Evolutionary conservation across 1,140 invertebrate genomes (phyloP), one percentile per base, ranked within the genome.

Genomic region (Meteorus sp.): DNA sequence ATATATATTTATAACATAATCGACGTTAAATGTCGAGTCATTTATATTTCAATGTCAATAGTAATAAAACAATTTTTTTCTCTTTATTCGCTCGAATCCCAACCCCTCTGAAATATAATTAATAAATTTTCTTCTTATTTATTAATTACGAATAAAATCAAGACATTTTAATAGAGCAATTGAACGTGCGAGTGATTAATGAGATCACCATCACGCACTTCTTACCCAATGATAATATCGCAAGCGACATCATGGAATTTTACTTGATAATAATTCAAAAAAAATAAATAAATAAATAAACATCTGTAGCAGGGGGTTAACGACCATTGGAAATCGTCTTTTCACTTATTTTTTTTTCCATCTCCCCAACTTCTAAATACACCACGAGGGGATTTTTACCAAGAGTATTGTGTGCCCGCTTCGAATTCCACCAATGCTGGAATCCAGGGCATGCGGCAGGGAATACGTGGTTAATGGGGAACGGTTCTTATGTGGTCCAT

Each of bases 391-490:
- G 45, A 13, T 48, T 31, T 2, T 48, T 17, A 9, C 17, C 13
- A 19, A 11, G 50, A 19, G 50, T 37, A 37, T 52, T 37, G 50
- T 11, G 3, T 29, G 25, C 25, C 25, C 50, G 22, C 17, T 15
- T 35, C 37, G 33, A 47, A 56, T 56, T 56, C 54, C 44, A 19
- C 2, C 29, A 27, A 29, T 35, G 7, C 17, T 4, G 43, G 54
- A 56, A 56, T 47, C 20, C 54, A 56, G 54, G 44, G 44, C 54
- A 48, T 56, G 43, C 54, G 54, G 54, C 31, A 37, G 54, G 11
- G 44, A 33, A 19, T 37, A 33, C 13, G 35, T 13, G 13, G 13
- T 25, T 47, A 56, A 56, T 47, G 43, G 29, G 43, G 13, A 56
- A 56, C 43, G 17, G 29, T 48, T 56, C 13, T 48, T 37, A 19